Evolutionary conservation across 2,113 vertebrate genomes (phyloP), one percentile per base, ranked within the genome.

Genomic region (Rhizomys pruinosus): DNA sequence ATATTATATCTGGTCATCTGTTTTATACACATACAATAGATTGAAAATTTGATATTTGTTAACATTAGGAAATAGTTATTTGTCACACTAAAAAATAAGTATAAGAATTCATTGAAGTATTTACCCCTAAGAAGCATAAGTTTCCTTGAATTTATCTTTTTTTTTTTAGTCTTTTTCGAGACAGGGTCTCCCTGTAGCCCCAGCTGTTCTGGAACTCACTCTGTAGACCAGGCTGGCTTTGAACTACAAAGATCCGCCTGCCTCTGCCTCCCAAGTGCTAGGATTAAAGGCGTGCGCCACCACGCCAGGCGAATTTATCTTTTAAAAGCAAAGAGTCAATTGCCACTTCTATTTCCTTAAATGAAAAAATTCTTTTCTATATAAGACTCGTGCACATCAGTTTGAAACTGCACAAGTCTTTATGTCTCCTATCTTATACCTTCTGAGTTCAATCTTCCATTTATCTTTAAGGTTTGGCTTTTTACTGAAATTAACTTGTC

Each of bases 401-500:
- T 74, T 86, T 91, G 94, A 64, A 92, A 89, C 29, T 55, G 13
- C 42, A 32, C 25, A 47, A 68, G 25, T 72, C 25, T 89, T 86
- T 37, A 22, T 47, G n/a, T 89, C 32, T 88, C n/a, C 59, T 73
- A 55, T 76, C 20, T 91, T 59, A 66, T 7, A 25, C 23, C 68
- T 61, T 1, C 12, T 71, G 29, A 34, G 16, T 82, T 95, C 87
- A 96, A 47, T 73, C 77, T 89, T 90, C 39, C 61, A 32, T 69
- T 82, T 90, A 86, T 89, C 15, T 77, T 74, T 68, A 59, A 79
- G 79, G 34, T 93, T 85, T 73, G 42, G 9, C 3, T n/a, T 90
- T 94, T 93, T 76, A n/a, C 55, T 84, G 79, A 94, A 97, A 92
- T 93, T 94, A 91, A 76, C 55, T 87, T 84, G 59, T 20, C 71